phyloP scores from a whole-genome alignment of 2,113 vertebrate species.

The Trichechus manatus region DNA sequence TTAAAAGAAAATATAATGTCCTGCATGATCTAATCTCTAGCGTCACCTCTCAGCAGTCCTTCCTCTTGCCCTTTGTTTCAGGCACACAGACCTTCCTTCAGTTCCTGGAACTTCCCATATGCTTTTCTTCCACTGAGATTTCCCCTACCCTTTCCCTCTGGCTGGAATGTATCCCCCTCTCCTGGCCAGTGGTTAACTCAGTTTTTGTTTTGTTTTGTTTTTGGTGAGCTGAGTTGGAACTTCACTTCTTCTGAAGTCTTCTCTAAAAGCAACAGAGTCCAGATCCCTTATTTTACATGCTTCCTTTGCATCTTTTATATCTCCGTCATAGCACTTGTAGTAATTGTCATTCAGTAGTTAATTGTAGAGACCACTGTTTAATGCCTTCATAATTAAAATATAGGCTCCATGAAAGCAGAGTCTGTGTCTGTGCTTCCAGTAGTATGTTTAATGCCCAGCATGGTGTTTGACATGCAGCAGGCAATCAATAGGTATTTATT shows the following conservation, averaged over 20 bases:
- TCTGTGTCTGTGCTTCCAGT: neutral
- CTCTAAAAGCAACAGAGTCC: neutral
- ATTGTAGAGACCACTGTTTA: neutral
- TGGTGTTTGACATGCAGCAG: neutral
- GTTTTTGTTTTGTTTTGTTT: neutral
- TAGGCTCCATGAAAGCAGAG: neutral
- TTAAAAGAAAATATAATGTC: neutral
- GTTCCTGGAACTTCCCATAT: neutral
- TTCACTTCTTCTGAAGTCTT: neutral
- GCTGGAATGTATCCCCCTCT: neutral
- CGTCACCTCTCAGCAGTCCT: neutral
- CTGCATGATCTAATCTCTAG: neutral
- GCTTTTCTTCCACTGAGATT: neutral
- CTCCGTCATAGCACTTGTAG: neutral
- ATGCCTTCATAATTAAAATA: neutral
- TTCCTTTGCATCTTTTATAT: slow-evolving; percentile 10
- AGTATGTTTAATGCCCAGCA: neutral
- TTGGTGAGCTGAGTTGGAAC: neutral
- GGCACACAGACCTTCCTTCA: neutral
- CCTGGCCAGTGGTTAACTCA: neutral
- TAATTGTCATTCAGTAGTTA: neutral
- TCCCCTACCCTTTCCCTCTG: neutral
- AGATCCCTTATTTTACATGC: neutral
- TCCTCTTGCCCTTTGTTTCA: neutral
- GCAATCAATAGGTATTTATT: neutral